Evolutionary conservation across 2,113 vertebrate species (phyloP).

Genomic region (Rhynchomys soricoides): DNA sequence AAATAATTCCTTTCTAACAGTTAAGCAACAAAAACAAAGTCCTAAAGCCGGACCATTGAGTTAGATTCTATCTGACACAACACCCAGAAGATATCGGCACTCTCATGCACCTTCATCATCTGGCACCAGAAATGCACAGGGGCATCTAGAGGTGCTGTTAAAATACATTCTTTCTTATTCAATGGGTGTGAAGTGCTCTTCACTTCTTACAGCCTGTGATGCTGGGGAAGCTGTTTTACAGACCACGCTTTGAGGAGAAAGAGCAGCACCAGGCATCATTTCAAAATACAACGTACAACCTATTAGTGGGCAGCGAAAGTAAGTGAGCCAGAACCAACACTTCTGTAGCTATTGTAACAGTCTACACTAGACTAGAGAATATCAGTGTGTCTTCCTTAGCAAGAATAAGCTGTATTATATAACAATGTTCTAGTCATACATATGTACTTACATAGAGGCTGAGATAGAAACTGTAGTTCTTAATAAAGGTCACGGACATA

Average conservation of each 20-base stretch:
- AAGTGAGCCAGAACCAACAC: background rate
- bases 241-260: background rate
- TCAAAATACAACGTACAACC: background rate
- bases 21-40: background rate
- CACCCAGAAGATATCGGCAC: background rate
- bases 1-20: background rate
- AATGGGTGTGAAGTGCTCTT: background rate
- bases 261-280: background rate
- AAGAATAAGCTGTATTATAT: background rate
- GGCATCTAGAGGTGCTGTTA: background rate
- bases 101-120: background rate
- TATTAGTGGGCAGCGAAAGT: background rate
- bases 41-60: background rate
- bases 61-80: background rate
- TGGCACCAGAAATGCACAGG: too few species aligned
- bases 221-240: background rate
- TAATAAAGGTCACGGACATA: constrained; percentile 54
- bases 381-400: background rate
- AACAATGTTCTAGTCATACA: background rate
- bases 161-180: background rate
- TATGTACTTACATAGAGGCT: background rate
- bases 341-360: background rate
- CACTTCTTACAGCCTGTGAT: background rate
- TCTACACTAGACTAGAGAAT: background rate
- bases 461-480: background rate